phyloP scores from a whole-genome alignment of 2,113 vertebrate genomes.

The Elaphurus davidianus region DNA sequence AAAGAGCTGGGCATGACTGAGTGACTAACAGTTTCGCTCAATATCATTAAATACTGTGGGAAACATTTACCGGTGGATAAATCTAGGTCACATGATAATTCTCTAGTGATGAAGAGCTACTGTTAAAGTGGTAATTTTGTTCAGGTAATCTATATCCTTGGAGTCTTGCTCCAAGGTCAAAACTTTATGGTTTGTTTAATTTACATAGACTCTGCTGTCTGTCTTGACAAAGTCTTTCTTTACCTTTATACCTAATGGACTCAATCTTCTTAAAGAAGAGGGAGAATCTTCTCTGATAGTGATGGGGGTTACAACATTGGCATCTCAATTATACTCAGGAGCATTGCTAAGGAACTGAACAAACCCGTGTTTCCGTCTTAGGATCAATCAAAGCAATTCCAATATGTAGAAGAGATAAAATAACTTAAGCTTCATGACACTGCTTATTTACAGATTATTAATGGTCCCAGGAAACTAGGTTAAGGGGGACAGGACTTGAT shows the following conservation, averaged over 20 bases:
- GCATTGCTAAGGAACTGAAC: background rate
- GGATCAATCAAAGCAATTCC: background rate
- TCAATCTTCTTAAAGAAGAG: background rate
- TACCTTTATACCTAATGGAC: background rate
- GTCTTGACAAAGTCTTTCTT: background rate
- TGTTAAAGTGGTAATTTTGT: background rate
- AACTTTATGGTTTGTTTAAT: background rate
- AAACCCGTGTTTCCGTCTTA: background rate
- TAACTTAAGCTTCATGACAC: background rate
- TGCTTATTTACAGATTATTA: background rate
- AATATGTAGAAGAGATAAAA: background rate
- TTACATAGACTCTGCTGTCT: background rate
- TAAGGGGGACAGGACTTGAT: background rate
- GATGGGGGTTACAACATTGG: background rate
- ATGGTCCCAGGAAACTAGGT: background rate
- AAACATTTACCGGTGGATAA: background rate
- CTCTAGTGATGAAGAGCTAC: background rate
- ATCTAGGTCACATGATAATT: background rate
- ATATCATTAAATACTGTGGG: background rate
- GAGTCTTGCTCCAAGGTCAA: background rate
- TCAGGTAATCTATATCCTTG: background rate
- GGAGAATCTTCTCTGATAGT: background rate
- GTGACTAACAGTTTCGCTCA: background rate
- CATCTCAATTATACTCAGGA: background rate
- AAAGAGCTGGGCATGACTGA: background rate